These are phyloP conservation scores for Dolichomitus sp. DNA, from an alignment of 2,888 invertebrate genomes.

Conservation along the genomic window DNA sequence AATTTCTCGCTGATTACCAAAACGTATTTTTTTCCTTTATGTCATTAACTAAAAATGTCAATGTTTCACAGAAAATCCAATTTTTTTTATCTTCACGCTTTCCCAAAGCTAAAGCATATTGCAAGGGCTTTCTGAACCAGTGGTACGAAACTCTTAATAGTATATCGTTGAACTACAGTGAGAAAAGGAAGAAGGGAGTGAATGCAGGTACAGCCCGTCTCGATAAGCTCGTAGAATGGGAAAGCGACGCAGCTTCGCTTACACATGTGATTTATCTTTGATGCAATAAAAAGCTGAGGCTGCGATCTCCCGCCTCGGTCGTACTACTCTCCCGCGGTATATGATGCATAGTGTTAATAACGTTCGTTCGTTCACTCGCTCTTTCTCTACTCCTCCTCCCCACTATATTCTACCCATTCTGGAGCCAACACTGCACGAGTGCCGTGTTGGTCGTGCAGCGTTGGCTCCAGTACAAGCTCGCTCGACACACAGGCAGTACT, in stretches of 20 bases:
- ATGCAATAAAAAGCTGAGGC: constrained; percentile 74
- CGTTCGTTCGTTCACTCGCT: constrained; percentile 61
- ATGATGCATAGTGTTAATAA: constrained; percentile 81
- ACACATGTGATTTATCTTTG: constrained; percentile 73
- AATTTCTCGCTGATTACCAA: too few species aligned
- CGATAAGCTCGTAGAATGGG: not conserved
- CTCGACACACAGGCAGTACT: constrained; percentile 10
- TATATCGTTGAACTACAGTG: not conserved
- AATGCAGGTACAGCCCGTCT: constrained; percentile 2
- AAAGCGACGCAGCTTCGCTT: constrained; percentile 65
- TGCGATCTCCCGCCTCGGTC: constrained; percentile 47
- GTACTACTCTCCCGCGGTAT: constrained; percentile 51
- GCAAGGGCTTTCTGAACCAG: not conserved
- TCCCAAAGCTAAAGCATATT: not conserved
- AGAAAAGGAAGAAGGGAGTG: constrained; percentile 1
- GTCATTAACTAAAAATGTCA: too few species aligned
- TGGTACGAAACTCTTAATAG: not conserved
- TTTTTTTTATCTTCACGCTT: too few species aligned
- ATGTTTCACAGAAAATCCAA: too few species aligned
- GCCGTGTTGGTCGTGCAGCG: too few species aligned
- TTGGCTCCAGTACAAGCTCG: not conserved
- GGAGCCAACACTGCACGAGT: constrained; percentile 7
- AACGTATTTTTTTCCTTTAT: too few species aligned
- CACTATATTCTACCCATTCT: constrained; percentile 31
- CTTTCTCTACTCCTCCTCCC: constrained; percentile 17